Conservation (phyloP, 2,797 vertebrate genomes). For the Sebastes iracundus region DNA sequence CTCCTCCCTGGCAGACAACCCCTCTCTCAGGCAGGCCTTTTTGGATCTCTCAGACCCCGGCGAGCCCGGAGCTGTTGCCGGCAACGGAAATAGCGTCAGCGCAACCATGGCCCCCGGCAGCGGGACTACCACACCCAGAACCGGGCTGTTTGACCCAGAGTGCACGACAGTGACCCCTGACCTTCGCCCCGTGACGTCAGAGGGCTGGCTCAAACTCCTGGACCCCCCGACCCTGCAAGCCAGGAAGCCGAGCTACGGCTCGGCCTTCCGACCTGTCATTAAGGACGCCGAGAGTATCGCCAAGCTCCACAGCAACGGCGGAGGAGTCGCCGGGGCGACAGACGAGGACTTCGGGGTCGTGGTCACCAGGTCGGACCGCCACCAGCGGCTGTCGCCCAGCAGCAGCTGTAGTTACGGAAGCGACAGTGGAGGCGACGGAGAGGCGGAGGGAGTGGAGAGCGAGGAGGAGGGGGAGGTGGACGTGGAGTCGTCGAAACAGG, state of each 20-base stretch:
- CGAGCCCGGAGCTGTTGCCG: conserved; percentile 64
- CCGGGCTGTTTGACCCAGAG: conserved; percentile 86
- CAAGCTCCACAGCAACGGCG: conserved; percentile 87
- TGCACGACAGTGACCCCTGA: conserved; percentile 77
- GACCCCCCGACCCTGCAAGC: conserved; percentile 80
- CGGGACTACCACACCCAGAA: conserved; percentile 58
- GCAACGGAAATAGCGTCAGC: conserved; percentile 54
- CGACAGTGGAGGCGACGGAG: conserved; percentile 81
- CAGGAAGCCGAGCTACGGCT: conserved; percentile 88
- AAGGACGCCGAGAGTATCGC: conserved; percentile 93
- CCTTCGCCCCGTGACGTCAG: conserved; percentile 78
- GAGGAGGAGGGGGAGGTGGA: conserved; percentile 88
- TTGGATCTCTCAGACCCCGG: conserved; percentile 89
- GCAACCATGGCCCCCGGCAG: conserved; percentile 53
- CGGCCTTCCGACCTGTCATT: conserved; percentile 93
- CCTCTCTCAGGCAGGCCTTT: conserved; percentile 89
- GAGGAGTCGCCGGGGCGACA: conserved; percentile 34
- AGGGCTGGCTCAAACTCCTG: conserved; percentile 85
- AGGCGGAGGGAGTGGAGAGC: conserved; percentile 63
- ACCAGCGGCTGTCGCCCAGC: conserved; percentile 79
- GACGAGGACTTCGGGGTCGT: conserved; percentile 65
- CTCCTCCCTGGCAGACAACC: conserved; percentile 84
- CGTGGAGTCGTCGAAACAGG: conserved; percentile 81
- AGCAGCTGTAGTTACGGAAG: conserved; percentile 92
- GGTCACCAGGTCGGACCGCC: conserved; percentile 62